Evolutionary conservation across 2,888 invertebrate genomes (phyloP).

Genomic region (Caenorhabditis sulstoni): DNA sequence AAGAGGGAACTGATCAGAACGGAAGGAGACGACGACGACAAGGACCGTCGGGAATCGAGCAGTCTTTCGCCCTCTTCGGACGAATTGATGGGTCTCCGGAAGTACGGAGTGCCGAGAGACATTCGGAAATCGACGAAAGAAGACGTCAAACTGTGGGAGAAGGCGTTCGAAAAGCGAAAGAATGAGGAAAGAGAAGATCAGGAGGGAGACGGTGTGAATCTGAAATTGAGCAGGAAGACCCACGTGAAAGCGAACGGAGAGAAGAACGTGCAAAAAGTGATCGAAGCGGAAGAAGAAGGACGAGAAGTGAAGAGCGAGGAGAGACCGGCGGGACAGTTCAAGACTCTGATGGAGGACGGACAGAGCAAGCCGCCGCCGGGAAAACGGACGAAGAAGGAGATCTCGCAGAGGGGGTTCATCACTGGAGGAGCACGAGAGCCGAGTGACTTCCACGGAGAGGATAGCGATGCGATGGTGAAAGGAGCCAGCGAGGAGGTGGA

Average conservation of each 20-base stretch:
- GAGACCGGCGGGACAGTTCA: too few relatives aligned
- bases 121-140: too few relatives aligned
- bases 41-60: constrained; percentile 3
- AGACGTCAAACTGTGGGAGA: not conserved
- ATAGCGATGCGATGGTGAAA: not conserved
- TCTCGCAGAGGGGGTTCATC: constrained; percentile 25
- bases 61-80: not conserved
- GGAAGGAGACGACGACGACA: not conserved
- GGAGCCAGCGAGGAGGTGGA: not conserved
- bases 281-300: constrained; percentile 9
- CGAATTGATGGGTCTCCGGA: too few relatives aligned
- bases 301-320: too few relatives aligned
- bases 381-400: constrained; percentile 15
- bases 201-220: not conserved
- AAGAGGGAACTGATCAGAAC: constrained; percentile 2
- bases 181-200: not conserved
- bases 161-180: not conserved
- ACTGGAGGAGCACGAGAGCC: constrained; percentile 22
- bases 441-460: constrained; percentile 14
- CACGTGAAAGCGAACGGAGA: not conserved
- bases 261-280: not conserved
- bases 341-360: too few relatives aligned
- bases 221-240: not conserved
- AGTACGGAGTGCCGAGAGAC: too few relatives aligned
- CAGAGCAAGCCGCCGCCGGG: not conserved